phyloP scores from a whole-genome alignment of 2,113 vertebrate genomes.

The Prunella himalayana region DNA sequence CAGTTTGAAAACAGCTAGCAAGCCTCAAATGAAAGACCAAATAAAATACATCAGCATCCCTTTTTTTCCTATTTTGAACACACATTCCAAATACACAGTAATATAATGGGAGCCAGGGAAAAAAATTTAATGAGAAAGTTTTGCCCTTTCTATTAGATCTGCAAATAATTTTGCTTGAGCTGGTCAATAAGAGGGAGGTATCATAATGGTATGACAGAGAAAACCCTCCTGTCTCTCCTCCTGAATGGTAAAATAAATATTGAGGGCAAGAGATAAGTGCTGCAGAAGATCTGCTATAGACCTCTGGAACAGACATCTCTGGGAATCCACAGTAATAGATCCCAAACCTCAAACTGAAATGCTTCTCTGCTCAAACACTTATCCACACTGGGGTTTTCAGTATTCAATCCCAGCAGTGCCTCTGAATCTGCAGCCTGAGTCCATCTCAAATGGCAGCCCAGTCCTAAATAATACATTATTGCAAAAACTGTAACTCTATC shows the following conservation, averaged over 20 bases:
- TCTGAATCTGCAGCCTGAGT: conserved; percentile 28
- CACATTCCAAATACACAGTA: background rate
- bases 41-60: background rate
- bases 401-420: conserved; percentile 2
- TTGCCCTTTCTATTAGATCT: background rate
- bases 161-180: background rate
- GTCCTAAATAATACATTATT: conserved; percentile 47
- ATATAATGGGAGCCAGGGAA: background rate
- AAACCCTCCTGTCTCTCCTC: background rate
- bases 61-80: background rate
- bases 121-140: background rate
- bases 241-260: background rate
- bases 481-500: conserved; percentile 34
- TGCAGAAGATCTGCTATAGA: background rate
- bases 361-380: background rate
- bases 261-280: background rate
- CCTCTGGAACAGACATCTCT: background rate
- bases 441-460: background rate
- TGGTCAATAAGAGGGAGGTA: background rate
- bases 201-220: background rate
- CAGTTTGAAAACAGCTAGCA: background rate
- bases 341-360: background rate
- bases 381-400: background rate
- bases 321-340: background rate
- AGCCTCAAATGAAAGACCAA: conserved; percentile 12